Base-by-base conservation (phyloP, 2,113 vertebrate genomes). In the Cavia porcellus region DNA sequence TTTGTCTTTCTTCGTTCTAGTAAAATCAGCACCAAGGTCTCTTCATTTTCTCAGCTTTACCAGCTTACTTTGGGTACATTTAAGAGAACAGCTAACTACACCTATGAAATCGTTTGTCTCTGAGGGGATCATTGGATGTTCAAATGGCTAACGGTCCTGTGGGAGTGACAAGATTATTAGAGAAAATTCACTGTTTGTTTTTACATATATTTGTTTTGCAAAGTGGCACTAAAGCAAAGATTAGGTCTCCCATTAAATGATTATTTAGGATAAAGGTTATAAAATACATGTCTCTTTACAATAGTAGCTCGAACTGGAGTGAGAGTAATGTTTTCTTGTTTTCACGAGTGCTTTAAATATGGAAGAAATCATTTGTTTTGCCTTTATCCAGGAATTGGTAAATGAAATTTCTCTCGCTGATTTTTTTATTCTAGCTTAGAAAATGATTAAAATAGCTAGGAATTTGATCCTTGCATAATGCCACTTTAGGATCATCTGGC, bases 401-500 rank as follows among this genome's bases (percentile, higher is more conserved):
- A 97, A 86, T 75, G 70, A 91, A 96, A 96, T 92, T 95, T 92
- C 72, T 98, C 91, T 85, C 96, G 64, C 81, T 92, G 94, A 97
- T 97, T 98, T 96, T 97, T 95, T 92, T 97, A 92, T 98, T 92
- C 93, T 96, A 96, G 82, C 2, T 92, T 93, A 97, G 97, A 97
- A 97, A 97, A 97, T 97, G 89, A 98, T 92, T 98, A 96, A 98
- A 98, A 97, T 94, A 89, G 83, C 91, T 96, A 92, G 38, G 42
- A 83, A 98, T 98, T 97, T 96, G 97, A 98, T 97, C 89, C 95
- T 97, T 98, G 47, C 90, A 97, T 75, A 93, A 93, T 84, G 77
- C 89, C 94, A 96, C 92, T 47, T 61, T 91, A 96, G 95, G 96
- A 64, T 96, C 96, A n/a, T 93, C 97, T 97, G 97, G 88, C 92